Base-by-base conservation (phyloP, 1,140 invertebrate genomes). In the Drosophila teissieri region DNA sequence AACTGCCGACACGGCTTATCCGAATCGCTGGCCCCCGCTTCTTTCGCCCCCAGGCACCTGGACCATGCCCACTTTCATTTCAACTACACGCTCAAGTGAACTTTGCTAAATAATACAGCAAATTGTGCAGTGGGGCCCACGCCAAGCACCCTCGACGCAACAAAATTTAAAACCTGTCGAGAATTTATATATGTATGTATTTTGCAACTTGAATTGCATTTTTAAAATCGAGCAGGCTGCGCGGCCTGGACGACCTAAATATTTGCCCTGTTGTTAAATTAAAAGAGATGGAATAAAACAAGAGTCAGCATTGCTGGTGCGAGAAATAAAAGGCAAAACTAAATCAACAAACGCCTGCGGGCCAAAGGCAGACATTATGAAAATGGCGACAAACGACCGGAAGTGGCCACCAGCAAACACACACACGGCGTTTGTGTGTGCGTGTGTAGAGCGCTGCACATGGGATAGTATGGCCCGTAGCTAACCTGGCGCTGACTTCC, bases 331-430 rank as follows among this genome's bases (percentile, higher is more conserved):
- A 62, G 56, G 72, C 39, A 45, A 52, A 82, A 78, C 67, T 77
- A 69, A 88, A 88, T 88, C 78, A 82, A 88, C 82, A 86, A 88
- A 81, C 67, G 86, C 65, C 67, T 62, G 14, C 64, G 49, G 44
- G 49, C 72, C 61, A 67, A 70, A 78, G 64, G 60, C 49, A 67
- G 83, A 75, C 65, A 80, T 83, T 89, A 88, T 89, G 81, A 80
- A 89, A 88, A 89, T 80, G 67, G 83, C 84, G 84, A 88, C 83
- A 88, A 89, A 89, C 83, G 84, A 89, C 67, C 76, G 83, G 83
- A 88, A 89, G 80, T 88, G 44, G 76, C 68, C 76, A 51, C 63
- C 58, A 70, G 36, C 74, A 77, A 67, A 68, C 34, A 54, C 45
- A 62, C 49, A 49, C 39, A 65, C 44, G n/a, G n/a, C n/a, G n/a